Conservation (phyloP, 1,140 invertebrate species). For the Anoplophora glabripennis region DNA sequence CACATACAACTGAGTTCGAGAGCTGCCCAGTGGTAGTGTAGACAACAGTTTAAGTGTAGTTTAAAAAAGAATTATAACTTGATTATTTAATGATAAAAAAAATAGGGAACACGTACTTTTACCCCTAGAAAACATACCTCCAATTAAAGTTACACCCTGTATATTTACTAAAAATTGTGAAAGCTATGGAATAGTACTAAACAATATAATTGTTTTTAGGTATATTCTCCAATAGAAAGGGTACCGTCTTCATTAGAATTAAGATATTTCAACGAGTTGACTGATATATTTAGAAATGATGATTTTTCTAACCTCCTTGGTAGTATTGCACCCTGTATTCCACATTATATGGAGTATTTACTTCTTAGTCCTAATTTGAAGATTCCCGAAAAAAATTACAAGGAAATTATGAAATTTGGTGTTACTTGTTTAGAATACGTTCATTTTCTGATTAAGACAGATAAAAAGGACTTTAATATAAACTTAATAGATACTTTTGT, state of each 20-base stretch:
- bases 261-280: slow-evolving; percentile 55
- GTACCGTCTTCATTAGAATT: slow-evolving; percentile 40
- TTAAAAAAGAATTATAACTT: too few species aligned
- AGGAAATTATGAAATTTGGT: slow-evolving; percentile 60
- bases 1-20: too few species aligned
- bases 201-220: slow-evolving; percentile 18
- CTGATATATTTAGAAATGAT: slow-evolving; percentile 55
- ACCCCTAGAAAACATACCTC: too few species aligned
- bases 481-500: slow-evolving; percentile 40
- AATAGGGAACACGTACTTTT: too few species aligned
- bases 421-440: slow-evolving; percentile 60
- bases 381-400: slow-evolving; percentile 52
- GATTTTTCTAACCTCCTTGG: slow-evolving; percentile 55
- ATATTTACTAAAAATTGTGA: too few species aligned
- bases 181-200: too few species aligned
- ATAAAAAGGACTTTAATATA: slow-evolving; percentile 27
- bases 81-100: too few species aligned
- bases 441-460: slow-evolving; percentile 44
- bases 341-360: slow-evolving; percentile 49
- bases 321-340: slow-evolving; percentile 57
- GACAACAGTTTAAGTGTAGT: too few species aligned
- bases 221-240: slow-evolving; percentile 32
- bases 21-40: too few species aligned
- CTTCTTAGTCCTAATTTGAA: slow-evolving; percentile 42
- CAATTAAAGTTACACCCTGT: too few species aligned